Conservation (phyloP, 1,140 invertebrate genomes). For the Atta cephalotes region DNA sequence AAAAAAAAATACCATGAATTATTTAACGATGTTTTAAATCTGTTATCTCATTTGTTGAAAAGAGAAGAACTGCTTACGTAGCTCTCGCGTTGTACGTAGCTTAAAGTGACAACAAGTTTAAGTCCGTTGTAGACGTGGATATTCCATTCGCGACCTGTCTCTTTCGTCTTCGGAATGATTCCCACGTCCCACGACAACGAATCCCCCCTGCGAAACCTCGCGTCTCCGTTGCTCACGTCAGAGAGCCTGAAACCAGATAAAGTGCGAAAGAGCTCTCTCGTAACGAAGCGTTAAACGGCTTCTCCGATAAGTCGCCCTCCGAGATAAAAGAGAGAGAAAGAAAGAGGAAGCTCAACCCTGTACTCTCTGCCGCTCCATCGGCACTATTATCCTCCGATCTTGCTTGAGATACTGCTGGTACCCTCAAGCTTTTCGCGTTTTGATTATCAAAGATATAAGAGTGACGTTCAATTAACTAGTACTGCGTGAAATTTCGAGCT, state of each 20-base stretch:
- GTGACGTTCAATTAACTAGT: conserved; percentile 23
- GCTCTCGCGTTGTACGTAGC: not conserved
- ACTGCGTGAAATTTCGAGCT: conserved; percentile 14
- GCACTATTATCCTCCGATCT: conserved; percentile 70
- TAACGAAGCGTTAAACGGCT: conserved; percentile 76
- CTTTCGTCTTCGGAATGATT: conserved; percentile 58
- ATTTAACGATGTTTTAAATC: not conserved
- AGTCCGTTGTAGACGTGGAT: conserved; percentile 1
- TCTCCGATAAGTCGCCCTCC: conserved; percentile 70
- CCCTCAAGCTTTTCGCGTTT: conserved; percentile 2
- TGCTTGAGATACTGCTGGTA: conserved; percentile 42
- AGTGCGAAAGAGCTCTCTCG: conserved; percentile 73
- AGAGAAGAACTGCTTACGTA: not conserved
- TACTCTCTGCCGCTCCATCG: conserved; percentile 65
- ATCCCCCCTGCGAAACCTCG: not conserved
- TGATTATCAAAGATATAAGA: conserved; percentile 52
- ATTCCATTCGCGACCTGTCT: conserved; percentile 53
- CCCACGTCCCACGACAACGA: conserved; percentile 27
- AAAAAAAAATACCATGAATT: not conserved
- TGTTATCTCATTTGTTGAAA: not conserved
- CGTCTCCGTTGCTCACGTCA: conserved; percentile 22
- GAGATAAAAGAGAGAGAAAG: conserved; percentile 27
- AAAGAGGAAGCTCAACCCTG: conserved; percentile 15
- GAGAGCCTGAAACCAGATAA: conserved; percentile 65
- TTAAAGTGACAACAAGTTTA: conserved; percentile 3